Evolutionary conservation across 2,888 invertebrate genomes (phyloP).

Genomic region (Ommatoiulus sabulosus): DNA sequence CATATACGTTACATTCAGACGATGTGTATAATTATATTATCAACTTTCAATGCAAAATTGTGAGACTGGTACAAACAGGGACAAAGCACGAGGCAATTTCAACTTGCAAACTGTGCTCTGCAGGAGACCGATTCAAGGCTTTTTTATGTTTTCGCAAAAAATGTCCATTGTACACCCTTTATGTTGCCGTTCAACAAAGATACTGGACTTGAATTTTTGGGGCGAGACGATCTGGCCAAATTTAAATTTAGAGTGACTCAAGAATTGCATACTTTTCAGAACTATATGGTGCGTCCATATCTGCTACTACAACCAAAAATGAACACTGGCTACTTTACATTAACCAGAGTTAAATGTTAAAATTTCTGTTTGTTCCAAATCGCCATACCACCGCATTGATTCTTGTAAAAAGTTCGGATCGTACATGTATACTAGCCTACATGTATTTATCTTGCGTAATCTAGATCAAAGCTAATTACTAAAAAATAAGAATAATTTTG

Average conservation of each 20-base stretch:
- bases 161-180: neutral
- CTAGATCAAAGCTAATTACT: too few relatives aligned
- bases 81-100: neutral
- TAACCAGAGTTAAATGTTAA: neutral
- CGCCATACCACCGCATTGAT: too few relatives aligned
- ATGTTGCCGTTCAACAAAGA: constrained; percentile 17
- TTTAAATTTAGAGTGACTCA: neutral
- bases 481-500: too few relatives aligned
- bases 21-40: constrained; percentile 9
- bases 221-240: neutral
- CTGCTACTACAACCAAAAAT: neutral
- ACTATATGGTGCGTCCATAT: neutral
- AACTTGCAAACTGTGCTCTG: constrained; percentile 12
- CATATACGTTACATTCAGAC: neutral
- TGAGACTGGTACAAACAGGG: constrained; percentile 9
- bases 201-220: neutral
- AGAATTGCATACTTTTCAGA: neutral
- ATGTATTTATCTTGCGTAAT: too few relatives aligned
- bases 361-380: neutral
- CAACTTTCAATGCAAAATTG: constrained; percentile 21
- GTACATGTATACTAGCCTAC: too few relatives aligned
- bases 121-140: neutral
- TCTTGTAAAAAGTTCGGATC: too few relatives aligned
- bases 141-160: neutral
- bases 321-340: neutral